A percentile compares a stretch with the other conserved stretches of the same genome.
These are phyloP conservation scores for Pomatorhinus ruficollis DNA, from an alignment of 2,113 vertebrate species.

Conservation along the genomic window DNA sequence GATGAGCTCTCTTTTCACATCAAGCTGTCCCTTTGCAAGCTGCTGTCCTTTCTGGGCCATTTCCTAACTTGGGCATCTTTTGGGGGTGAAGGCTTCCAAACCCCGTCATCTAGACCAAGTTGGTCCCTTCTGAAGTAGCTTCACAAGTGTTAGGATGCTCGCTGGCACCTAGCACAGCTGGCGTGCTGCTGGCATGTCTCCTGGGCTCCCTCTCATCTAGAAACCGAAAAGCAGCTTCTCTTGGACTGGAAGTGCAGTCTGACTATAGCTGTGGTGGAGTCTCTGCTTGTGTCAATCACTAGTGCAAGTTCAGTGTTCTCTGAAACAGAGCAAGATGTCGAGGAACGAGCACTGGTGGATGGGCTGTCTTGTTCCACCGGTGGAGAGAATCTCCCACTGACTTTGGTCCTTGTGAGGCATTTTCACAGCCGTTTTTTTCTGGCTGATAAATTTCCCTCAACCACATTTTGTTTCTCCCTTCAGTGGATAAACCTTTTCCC, in stretches of 20 bases:
- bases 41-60: not conserved
- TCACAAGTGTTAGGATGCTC: not conserved
- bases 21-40: not conserved
- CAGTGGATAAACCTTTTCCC: not conserved
- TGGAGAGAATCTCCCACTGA: not conserved
- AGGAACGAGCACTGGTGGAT: accelerated
- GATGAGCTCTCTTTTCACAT: not conserved
- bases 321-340: not conserved
- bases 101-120: not conserved
- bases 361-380: not conserved
- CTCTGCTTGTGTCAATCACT: not conserved
- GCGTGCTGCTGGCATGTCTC: not conserved
- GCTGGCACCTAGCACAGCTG: accelerated
- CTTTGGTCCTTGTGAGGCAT: not conserved
- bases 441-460: not conserved
- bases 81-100: not conserved
- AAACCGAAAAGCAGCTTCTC: not conserved
- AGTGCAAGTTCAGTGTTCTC: not conserved
- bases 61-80: not conserved
- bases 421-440: not conserved
- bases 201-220: not conserved
- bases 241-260: not conserved
- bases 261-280: not conserved
- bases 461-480: not conserved
- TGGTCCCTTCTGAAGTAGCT: not conserved